These are phyloP conservation scores for Apostichopus parvimensis DNA, from an alignment of 35 echinoderm and acorn worm genomes.

Conservation along the genomic window DNA sequence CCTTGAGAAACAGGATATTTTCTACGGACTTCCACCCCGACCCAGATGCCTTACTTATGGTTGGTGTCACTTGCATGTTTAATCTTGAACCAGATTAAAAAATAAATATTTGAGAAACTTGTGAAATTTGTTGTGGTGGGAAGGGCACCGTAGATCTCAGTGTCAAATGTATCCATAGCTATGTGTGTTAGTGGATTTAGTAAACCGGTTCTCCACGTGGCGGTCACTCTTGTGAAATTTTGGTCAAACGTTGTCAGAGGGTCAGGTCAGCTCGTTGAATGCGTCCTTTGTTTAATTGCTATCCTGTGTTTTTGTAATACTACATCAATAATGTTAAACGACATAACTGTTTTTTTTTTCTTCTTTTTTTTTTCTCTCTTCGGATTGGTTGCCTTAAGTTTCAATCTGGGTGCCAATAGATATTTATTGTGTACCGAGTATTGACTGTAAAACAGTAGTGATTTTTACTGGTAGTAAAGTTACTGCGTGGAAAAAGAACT, in stretches of 20 bases:
- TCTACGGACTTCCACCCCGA: conserved; percentile 52
- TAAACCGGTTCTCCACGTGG: conserved; percentile 9
- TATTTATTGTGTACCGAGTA: neutral
- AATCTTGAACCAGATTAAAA: neutral
- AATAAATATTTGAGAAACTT: conserved; percentile 51
- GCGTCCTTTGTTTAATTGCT: neutral
- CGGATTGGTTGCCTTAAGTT: neutral
- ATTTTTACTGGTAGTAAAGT: neutral
- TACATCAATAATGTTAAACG: too few species aligned
- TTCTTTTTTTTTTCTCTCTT: too few species aligned
- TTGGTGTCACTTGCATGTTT: conserved; percentile 46
- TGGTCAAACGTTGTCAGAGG: conserved; percentile 9
- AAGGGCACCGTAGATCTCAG: conserved; percentile 30
- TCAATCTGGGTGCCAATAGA: neutral
- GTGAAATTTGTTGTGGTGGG: conserved; percentile 43
- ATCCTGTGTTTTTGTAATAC: neutral
- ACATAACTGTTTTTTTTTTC: too few species aligned
- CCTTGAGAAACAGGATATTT: neutral
- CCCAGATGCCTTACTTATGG: conserved; percentile 52
- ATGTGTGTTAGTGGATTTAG: conserved; percentile 24
- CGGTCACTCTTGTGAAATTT: conserved; percentile 51
- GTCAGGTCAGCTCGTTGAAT: conserved; percentile 26
- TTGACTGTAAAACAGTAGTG: neutral
- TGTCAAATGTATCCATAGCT: conserved; percentile 38
- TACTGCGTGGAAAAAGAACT: neutral